phyloP scores from a whole-genome alignment of 2,888 invertebrate species.

The Scaptomyza parva region DNA sequence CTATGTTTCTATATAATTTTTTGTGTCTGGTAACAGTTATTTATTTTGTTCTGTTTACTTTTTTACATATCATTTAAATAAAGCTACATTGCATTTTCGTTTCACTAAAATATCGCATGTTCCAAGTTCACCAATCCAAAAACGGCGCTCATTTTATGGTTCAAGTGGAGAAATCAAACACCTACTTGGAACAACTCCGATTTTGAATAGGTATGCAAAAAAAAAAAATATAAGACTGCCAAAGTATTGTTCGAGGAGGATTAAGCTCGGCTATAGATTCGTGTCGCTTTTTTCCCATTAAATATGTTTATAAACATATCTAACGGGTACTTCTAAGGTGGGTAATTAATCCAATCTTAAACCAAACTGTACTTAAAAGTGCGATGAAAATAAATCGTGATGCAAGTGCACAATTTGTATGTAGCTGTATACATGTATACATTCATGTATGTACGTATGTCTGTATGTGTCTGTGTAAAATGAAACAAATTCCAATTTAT shows the following conservation, averaged over 20 bases:
- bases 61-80: not conserved
- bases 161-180: constrained; percentile 15
- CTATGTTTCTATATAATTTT: not conserved
- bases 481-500: constrained; percentile 3
- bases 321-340: constrained; percentile 44
- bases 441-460: not conserved
- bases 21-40: not conserved
- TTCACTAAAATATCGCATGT: not conserved
- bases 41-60: not conserved
- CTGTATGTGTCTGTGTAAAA: not conserved
- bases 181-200: constrained; percentile 26
- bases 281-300: constrained; percentile 18
- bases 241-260: constrained; percentile 44
- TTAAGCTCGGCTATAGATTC: constrained; percentile 31
- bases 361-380: constrained; percentile 4
- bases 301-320: constrained; percentile 49
- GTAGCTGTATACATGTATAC: constrained; percentile 2
- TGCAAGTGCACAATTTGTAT: constrained; percentile 10
- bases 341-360: constrained; percentile 25
- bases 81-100: not conserved
- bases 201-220: constrained; percentile 51
- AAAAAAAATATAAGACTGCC: constrained; percentile 58
- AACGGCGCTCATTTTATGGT: constrained; percentile 16
- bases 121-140: constrained; percentile 18
- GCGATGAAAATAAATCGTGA: not conserved